These are phyloP conservation scores for Brachionichthys hirsutus DNA, from an alignment of 2,113 vertebrate species.

Conservation along the genomic window DNA sequence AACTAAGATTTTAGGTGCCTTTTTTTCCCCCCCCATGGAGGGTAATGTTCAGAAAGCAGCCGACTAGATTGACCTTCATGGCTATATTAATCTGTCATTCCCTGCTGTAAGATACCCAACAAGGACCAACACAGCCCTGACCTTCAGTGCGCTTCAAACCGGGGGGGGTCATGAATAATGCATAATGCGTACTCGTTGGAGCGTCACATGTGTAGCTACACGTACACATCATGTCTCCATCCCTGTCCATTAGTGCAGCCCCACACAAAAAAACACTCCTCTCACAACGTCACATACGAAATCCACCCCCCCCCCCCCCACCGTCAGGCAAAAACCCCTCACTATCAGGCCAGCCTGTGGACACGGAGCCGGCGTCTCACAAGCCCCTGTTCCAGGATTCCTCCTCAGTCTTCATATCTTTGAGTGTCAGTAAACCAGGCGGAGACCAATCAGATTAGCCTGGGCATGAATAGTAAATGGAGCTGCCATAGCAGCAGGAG, in stretches of 20 bases:
- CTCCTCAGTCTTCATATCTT: conserved; percentile 43
- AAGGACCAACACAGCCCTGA: conserved; percentile 30
- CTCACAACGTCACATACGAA: conserved; percentile 34
- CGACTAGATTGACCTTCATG: neutral
- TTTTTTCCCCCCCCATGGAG: too few relatives aligned
- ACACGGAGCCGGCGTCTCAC: conserved; percentile 20
- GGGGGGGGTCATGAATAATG: conserved; percentile 54
- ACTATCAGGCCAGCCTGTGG: neutral
- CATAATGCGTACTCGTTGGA: conserved; percentile 45
- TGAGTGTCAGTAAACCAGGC: conserved; percentile 58
- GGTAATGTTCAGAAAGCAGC: too few relatives aligned
- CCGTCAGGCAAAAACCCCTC: too few relatives aligned
- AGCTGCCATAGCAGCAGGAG: too few relatives aligned
- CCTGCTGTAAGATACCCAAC: conserved; percentile 18
- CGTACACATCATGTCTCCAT: conserved; percentile 21
- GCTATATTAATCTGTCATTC: neutral
- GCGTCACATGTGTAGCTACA: conserved; percentile 1
- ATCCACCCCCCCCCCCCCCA: conserved; percentile 5
- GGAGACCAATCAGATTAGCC: conserved; percentile 66
- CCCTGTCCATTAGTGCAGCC: conserved; percentile 33
- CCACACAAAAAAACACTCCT: conserved; percentile 5
- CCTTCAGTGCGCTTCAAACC: too few relatives aligned
- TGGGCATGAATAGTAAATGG: conserved; percentile 13
- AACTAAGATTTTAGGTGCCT: neutral
- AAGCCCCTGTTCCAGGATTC: conserved; percentile 35